Conservation (phyloP, 2,797 vertebrate species). For the Bovichtus diacanthus region DNA sequence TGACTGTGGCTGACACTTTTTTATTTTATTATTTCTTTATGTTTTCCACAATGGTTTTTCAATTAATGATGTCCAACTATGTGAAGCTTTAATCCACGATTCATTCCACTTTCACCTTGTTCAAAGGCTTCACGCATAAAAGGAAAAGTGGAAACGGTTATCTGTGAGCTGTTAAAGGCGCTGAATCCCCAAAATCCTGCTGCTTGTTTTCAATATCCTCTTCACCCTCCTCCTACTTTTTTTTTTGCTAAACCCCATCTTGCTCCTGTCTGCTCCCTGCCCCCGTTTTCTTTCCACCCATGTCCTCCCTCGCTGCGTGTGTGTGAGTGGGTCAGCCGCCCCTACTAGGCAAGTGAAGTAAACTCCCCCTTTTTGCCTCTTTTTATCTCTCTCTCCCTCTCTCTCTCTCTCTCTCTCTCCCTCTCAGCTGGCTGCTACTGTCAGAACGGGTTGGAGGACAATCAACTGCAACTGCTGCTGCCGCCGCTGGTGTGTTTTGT, state of each 20-base stretch:
- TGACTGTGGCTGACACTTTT: not conserved
- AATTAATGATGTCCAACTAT: not conserved
- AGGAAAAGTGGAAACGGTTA: slow-evolving; percentile 25
- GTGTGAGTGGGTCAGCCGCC: slow-evolving; percentile 60
- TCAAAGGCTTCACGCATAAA: slow-evolving; percentile 17
- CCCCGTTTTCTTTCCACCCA: slow-evolving; percentile 74
- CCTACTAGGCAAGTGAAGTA: slow-evolving; percentile 73
- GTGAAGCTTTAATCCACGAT: not conserved
- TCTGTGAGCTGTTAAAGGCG: slow-evolving; percentile 19
- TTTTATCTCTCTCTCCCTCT: slow-evolving; percentile 30
- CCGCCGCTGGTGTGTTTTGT: slow-evolving; percentile 63
- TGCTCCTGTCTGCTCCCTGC: slow-evolving; percentile 71
- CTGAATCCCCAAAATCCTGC: slow-evolving; percentile 50
- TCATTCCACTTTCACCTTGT: slow-evolving; percentile 2
- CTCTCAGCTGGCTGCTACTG: slow-evolving; percentile 74
- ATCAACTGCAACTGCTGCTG: slow-evolving; percentile 70
- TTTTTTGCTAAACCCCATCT: slow-evolving; percentile 63
- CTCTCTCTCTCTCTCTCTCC: slow-evolving; percentile 20
- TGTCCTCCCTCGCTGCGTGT: slow-evolving; percentile 50
- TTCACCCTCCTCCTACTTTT: slow-evolving; percentile 60
- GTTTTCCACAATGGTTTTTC: not conserved
- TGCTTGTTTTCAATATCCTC: slow-evolving; percentile 73
- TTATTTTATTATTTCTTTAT: not conserved
- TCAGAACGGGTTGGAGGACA: slow-evolving; percentile 75
- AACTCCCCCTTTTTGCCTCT: slow-evolving; percentile 65